Percentiles rank a stretch among this genome's conserved stretches.
phyloP scores from a whole-genome alignment of 2,797 vertebrate species.

The Mus spretus region DNA sequence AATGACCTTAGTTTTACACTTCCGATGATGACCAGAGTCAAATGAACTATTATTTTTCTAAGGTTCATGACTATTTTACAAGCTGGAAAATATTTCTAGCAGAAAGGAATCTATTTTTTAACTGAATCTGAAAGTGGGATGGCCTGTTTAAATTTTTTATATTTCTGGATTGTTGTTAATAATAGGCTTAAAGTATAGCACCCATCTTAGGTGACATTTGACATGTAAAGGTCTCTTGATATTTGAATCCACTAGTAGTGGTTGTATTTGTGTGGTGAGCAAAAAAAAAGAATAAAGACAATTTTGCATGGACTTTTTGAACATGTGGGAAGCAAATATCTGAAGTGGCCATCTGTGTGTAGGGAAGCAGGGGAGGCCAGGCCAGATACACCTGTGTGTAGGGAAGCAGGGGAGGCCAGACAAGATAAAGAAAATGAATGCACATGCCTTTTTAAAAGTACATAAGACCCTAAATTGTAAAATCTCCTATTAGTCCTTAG shows the following conservation, averaged over 20 bases:
- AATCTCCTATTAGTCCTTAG: not conserved
- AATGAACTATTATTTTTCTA: constrained; percentile 38
- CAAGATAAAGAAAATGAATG: constrained; percentile 12
- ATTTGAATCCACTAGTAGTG: not conserved
- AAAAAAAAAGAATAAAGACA: not conserved
- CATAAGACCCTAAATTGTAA: not conserved
- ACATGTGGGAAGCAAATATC: not conserved
- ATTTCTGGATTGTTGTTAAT: constrained; percentile 54
- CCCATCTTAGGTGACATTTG: not conserved
- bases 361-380: too few relatives aligned
- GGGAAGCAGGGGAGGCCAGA: not conserved
- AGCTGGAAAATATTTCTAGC: constrained; percentile 49
- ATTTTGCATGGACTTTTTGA: constrained; percentile 12
- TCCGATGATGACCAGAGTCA: constrained; percentile 20
- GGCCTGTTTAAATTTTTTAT: not conserved
- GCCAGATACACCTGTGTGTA: not conserved
- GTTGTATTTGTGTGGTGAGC: not conserved
- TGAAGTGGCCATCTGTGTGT: not conserved
- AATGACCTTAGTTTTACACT: constrained; percentile 61
- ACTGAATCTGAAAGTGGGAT: not conserved
- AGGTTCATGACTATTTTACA: constrained; percentile 14
- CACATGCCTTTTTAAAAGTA: not conserved
- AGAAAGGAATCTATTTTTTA: constrained; percentile 49
- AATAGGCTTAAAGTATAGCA: constrained; percentile 42
- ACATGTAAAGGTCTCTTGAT: constrained; percentile 35